Percentiles rank a stretch among this genome's conserved stretches.
phyloP scores from a whole-genome alignment of 1,140 invertebrate genomes.

The Bombus waltoni region DNA sequence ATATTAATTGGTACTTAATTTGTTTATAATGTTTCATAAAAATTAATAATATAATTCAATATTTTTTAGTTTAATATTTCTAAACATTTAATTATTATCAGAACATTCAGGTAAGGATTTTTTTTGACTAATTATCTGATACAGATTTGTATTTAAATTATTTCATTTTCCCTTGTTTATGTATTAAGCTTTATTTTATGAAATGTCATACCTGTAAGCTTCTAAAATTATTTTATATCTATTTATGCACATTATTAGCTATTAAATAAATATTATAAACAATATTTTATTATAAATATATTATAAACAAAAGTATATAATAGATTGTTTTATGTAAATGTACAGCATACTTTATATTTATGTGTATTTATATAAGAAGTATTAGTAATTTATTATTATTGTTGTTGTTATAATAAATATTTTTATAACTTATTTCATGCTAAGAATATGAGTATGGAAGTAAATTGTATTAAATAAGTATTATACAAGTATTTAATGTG shows the following conservation, averaged over 20 bases:
- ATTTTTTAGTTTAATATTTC: conserved; percentile 12
- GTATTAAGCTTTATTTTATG: background rate
- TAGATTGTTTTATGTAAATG: background rate
- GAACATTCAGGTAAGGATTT: conserved; percentile 5
- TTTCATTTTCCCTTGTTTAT: background rate
- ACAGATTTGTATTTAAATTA: background rate
- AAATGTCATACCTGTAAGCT: background rate
- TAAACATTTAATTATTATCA: conserved; percentile 20
- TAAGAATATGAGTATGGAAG: background rate
- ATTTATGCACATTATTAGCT: background rate
- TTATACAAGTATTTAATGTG: background rate
- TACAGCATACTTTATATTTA: background rate
- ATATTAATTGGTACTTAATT: background rate
- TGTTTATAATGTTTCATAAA: background rate
- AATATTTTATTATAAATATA: background rate
- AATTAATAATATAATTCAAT: background rate
- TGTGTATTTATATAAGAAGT: background rate
- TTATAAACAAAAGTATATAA: background rate
- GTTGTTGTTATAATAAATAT: background rate
- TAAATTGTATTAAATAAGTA: background rate
- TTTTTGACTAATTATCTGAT: background rate
- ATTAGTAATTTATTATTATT: background rate
- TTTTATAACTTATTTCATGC: background rate
- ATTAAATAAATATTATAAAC: background rate
- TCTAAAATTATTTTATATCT: background rate